Conservation (phyloP, 2,113 vertebrate species). For the Lathamus discolor region DNA sequence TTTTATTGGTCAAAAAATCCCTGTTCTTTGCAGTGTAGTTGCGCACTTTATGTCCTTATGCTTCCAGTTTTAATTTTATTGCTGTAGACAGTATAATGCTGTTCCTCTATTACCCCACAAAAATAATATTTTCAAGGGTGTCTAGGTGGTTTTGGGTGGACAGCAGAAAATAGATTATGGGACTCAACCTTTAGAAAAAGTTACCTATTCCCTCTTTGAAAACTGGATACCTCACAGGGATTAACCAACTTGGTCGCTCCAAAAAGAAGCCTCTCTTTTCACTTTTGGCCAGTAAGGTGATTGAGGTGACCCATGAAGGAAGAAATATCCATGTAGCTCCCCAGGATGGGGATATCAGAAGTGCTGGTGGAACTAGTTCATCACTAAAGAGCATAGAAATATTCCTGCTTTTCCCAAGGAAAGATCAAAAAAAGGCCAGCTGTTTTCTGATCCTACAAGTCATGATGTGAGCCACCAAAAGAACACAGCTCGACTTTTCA, state of each 20-base stretch:
- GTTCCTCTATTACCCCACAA: background rate
- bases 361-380: background rate
- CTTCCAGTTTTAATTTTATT: background rate
- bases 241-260: accelerated
- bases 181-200: background rate
- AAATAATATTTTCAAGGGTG: background rate
- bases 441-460: background rate
- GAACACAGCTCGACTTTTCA: background rate
- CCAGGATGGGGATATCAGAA: background rate
- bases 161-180: background rate
- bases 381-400: background rate
- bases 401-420: background rate
- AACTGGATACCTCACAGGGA: background rate
- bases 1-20: background rate
- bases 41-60: background rate
- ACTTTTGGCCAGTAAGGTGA: background rate
- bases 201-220: background rate
- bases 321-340: background rate
- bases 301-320: background rate
- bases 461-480: background rate
- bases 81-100: no score
- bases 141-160: background rate
- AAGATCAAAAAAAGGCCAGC: background rate
- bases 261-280: background rate
- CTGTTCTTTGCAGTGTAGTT: background rate